Evolutionary conservation across 2,113 vertebrate species (phyloP).

Genomic region (Myotis yumanensis): DNA sequence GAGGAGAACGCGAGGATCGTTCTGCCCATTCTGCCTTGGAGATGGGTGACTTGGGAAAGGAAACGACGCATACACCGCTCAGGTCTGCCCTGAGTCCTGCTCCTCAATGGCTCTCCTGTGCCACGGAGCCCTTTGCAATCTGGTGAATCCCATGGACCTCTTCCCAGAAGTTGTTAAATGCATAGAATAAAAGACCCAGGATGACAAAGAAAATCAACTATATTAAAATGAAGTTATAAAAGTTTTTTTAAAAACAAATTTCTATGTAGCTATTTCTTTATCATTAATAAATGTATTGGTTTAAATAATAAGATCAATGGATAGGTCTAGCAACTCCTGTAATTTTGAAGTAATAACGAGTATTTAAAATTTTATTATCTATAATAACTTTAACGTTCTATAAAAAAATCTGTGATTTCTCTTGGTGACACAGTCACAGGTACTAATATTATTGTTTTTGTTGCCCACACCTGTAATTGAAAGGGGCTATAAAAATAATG

Average conservation of each 20-base stretch:
- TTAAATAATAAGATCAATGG: constrained; percentile 15
- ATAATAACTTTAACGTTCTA: background rate
- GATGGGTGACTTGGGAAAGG: background rate
- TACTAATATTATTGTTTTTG: background rate
- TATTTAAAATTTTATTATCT: background rate
- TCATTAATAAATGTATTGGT: background rate
- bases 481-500: constrained; percentile 29
- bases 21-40: background rate
- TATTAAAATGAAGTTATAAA: constrained; percentile 17
- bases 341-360: constrained; percentile 5
- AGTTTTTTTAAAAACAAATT: background rate
- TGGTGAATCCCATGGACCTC: background rate
- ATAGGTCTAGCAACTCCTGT: background rate
- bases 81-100: background rate
- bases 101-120: background rate
- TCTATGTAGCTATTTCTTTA: background rate
- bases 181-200: background rate
- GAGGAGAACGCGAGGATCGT: background rate
- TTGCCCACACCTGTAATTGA: background rate
- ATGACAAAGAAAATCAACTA: constrained; percentile 7
- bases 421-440: background rate
- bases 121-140: background rate
- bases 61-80: background rate
- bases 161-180: constrained; percentile 25
- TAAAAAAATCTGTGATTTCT: background rate